A percentile compares a stretch with the other conserved stretches of the same genome.
Conservation (phyloP, 2,113 vertebrate genomes). For the Lucifuga dentata region DNA sequence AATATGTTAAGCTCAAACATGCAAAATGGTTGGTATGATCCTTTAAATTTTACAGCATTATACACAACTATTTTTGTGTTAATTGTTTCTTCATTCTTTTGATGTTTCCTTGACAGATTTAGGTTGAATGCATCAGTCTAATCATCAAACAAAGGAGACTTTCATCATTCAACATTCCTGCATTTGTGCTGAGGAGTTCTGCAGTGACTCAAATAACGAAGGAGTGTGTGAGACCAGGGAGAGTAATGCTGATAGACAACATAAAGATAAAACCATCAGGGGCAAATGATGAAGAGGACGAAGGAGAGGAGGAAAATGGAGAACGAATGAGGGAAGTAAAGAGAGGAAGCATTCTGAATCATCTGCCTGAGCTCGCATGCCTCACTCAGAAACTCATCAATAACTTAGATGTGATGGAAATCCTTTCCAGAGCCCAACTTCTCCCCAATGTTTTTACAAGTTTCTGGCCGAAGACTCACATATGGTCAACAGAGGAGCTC, state of each 20-base stretch:
- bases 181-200: background rate
- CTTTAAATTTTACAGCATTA: no score
- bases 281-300: constrained; percentile 24
- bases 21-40: no score
- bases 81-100: no score
- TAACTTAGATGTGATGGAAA: constrained; percentile 49
- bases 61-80: no score
- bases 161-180: background rate
- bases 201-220: constrained; percentile 8
- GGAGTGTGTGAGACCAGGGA: constrained; percentile 21
- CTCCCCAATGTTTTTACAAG: background rate
- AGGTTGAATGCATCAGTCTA: constrained; percentile 6
- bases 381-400: constrained; percentile 45
- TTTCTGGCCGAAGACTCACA: constrained; percentile 18
- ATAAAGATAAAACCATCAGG: constrained; percentile 53
- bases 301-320: constrained; percentile 23
- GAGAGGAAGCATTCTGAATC: constrained; percentile 25
- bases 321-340: constrained; percentile 16
- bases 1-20: no score
- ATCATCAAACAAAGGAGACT: constrained; percentile 8
- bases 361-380: constrained; percentile 15
- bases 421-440: constrained; percentile 25
- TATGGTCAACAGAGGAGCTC: constrained; percentile 9
- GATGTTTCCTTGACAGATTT: no score
- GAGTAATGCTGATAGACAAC: constrained; percentile 27